These are phyloP conservation scores for Branchellion lobata DNA, from an alignment of 2,888 invertebrate species.

Conservation along the genomic window DNA sequence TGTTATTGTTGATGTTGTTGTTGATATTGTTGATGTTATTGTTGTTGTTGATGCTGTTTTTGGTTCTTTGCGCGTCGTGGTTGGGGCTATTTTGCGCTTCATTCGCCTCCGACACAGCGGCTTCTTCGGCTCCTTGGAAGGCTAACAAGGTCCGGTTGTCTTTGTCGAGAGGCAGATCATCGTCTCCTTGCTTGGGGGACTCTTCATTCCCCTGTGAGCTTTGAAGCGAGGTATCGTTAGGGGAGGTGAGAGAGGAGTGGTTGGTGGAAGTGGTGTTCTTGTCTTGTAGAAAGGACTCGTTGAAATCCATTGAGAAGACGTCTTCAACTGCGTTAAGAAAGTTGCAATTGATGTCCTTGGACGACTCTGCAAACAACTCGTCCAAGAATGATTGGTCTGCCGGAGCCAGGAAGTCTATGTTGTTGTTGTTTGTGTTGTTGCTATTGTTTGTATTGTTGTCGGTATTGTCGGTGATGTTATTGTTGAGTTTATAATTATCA, in stretches of 20 bases:
- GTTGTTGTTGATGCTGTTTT: neutral
- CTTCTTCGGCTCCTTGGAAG: neutral
- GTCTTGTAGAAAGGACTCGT: conserved; percentile 18
- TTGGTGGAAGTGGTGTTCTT: neutral
- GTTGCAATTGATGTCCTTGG: conserved; percentile 5
- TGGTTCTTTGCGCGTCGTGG: neutral
- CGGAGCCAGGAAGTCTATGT: conserved; percentile 22
- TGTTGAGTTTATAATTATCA: neutral
- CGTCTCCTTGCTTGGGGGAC: neutral
- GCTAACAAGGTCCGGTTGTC: neutral
- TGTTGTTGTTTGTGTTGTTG: conserved; percentile 13
- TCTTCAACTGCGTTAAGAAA: conserved; percentile 28
- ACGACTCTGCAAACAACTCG: conserved; percentile 26
- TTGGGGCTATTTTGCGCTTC: neutral
- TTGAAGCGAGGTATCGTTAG: neutral
- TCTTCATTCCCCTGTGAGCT: neutral
- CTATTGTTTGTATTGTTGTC: neutral
- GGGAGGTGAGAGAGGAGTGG: neutral
- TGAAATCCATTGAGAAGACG: conserved; percentile 34
- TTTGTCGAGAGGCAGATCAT: neutral
- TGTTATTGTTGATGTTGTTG: neutral
- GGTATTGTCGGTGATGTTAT: neutral
- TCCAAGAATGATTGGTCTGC: conserved; percentile 38
- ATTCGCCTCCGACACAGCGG: neutral
- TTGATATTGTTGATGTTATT: neutral